phyloP scores from a whole-genome alignment of 2,113 vertebrate species.

The Oreocharis arfaki region DNA sequence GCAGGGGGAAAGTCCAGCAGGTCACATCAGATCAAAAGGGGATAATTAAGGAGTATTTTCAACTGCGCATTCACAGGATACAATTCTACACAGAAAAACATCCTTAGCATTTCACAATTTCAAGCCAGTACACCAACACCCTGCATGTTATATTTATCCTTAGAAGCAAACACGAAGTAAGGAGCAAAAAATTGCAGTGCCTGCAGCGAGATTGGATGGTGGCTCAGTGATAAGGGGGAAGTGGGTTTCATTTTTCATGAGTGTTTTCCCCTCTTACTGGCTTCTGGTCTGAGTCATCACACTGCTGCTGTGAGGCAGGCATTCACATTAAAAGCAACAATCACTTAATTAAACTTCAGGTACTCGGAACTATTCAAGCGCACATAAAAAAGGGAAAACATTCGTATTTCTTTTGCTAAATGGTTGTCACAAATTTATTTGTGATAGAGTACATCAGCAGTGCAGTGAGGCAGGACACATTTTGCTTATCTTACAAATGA shows the following conservation, averaged over 20 bases:
- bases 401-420: background rate
- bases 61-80: background rate
- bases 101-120: background rate
- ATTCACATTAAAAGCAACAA: background rate
- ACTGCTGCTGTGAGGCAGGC: background rate
- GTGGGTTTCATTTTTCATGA: constrained; percentile 12
- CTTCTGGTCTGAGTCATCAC: background rate
- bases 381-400: background rate
- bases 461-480: background rate
- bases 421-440: background rate
- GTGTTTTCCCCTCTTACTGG: background rate
- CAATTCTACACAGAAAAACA: background rate
- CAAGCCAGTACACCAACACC: background rate
- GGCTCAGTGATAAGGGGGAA: background rate
- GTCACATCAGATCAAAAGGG: background rate
- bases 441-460: background rate
- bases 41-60: background rate
- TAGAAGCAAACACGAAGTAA: background rate
- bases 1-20: background rate
- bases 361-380: background rate
- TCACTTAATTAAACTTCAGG: background rate
- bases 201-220: background rate
- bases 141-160: background rate
- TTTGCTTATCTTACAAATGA: background rate
- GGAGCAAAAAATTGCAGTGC: background rate